Percentiles rank a stretch among this genome's conserved stretches.
These are phyloP conservation scores for Ridgeia piscesae DNA, from an alignment of 1,140 invertebrate genomes.

Conservation along the genomic window DNA sequence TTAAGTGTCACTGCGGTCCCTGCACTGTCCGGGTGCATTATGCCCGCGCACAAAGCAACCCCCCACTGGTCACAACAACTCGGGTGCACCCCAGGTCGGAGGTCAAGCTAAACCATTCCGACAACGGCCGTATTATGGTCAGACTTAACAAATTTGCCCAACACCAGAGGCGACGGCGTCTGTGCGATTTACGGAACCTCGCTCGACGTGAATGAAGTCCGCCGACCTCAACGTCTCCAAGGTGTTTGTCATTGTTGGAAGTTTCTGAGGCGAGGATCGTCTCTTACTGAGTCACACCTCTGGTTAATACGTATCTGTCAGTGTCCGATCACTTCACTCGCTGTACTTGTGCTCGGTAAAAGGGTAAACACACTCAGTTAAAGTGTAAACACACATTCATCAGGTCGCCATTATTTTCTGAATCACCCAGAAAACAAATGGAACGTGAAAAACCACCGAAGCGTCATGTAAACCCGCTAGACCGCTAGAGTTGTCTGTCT, in stretches of 20 bases:
- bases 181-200: neutral
- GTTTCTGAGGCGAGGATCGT: neutral
- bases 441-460: neutral
- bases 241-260: neutral
- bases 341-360: neutral
- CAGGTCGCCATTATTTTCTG: neutral
- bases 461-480: neutral
- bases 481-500: neutral
- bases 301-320: neutral
- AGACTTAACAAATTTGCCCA: neutral
- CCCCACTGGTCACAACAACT: conserved; percentile 3
- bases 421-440: neutral
- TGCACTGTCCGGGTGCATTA: neutral
- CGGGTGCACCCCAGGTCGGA: neutral
- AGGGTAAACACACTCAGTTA: neutral
- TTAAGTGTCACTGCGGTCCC: neutral
- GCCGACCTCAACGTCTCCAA: neutral
- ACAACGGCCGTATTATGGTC: neutral
- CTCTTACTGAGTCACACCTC: neutral
- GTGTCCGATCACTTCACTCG: neutral
- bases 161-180: too few species aligned
- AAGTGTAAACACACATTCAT: neutral
- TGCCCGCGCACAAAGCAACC: neutral
- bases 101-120: neutral
- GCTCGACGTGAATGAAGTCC: neutral